phyloP scores from a whole-genome alignment of 2,888 invertebrate species.

The Cistogaster globosa region DNA sequence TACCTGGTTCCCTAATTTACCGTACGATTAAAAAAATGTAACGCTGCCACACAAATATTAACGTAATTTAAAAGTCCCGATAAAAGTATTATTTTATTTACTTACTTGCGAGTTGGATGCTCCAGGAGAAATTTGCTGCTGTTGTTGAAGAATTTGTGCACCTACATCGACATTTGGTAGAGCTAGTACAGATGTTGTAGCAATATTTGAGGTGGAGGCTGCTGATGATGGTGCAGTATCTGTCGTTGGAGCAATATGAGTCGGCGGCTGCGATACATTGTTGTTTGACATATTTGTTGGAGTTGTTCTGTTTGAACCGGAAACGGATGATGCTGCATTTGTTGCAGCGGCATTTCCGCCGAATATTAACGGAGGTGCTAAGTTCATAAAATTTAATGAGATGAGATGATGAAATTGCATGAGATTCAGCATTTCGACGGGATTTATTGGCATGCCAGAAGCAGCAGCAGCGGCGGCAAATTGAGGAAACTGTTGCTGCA shows the following conservation, averaged over 20 bases:
- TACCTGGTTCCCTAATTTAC: too few species aligned
- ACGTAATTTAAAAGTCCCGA: too few species aligned
- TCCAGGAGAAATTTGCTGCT: constrained; percentile 71
- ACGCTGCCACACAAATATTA: too few species aligned
- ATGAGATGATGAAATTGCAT: constrained; percentile 96
- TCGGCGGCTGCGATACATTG: constrained; percentile 75
- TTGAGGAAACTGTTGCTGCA: constrained; percentile 79
- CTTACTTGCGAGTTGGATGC: constrained; percentile 53
- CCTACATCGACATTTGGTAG: constrained; percentile 52
- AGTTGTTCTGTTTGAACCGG: constrained; percentile 27
- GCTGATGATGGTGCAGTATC: constrained; percentile 72
- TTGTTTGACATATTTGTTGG: constrained; percentile 66
- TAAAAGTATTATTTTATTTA: not conserved
- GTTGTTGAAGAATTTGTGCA: constrained; percentile 74
- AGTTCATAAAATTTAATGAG: constrained; percentile 96
- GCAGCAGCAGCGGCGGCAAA: constrained; percentile 75
- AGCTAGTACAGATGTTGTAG: constrained; percentile 13
- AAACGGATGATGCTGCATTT: constrained; percentile 18
- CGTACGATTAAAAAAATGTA: too few species aligned
- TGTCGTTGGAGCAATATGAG: constrained; percentile 25
- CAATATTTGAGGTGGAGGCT: constrained; percentile 61
- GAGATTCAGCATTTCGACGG: constrained; percentile 92
- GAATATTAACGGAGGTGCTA: constrained; percentile 90
- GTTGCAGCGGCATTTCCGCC: constrained; percentile 74
- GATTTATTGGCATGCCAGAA: constrained; percentile 88